These are phyloP conservation scores for Drosophila bocqueti DNA, from an alignment of 1,140 invertebrate genomes.

Conservation along the genomic window DNA sequence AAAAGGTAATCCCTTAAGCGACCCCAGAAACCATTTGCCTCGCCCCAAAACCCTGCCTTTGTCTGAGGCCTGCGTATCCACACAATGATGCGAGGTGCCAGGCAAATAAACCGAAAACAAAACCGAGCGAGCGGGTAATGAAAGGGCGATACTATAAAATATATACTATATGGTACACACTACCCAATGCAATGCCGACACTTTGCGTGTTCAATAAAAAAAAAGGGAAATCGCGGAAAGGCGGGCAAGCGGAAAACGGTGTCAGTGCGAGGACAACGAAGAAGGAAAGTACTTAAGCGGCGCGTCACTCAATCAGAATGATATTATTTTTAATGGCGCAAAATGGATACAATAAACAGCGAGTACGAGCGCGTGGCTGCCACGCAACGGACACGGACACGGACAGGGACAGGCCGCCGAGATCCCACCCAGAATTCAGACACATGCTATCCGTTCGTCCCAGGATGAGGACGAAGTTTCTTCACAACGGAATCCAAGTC, in stretches of 20 bases:
- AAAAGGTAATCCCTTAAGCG: background rate
- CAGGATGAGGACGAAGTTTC: constrained; percentile 42
- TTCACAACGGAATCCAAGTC: constrained; percentile 22
- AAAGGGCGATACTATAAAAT: constrained; percentile 26
- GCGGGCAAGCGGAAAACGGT: constrained; percentile 62
- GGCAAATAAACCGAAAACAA: constrained; percentile 25
- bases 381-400: constrained; percentile 51
- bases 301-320: constrained; percentile 82
- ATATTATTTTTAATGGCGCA: constrained; percentile 82
- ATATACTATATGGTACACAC: constrained; percentile 8
- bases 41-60: constrained; percentile 20
- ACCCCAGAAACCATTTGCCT: constrained; percentile 10
- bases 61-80: constrained; percentile 43
- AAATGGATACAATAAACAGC: constrained; percentile 76
- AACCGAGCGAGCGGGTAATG: constrained; percentile 38
- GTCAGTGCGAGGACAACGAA: constrained; percentile 74
- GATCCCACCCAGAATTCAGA: constrained; percentile 29
- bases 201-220: constrained; percentile 80
- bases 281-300: constrained; percentile 80
- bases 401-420: constrained; percentile 25
- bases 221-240: constrained; percentile 51
- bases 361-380: constrained; percentile 62
- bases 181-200: constrained; percentile 44
- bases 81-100: constrained; percentile 39
- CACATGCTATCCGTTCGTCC: constrained; percentile 54